A percentile compares a stretch with the other conserved stretches of the same genome.
phyloP scores from a whole-genome alignment of 1,140 invertebrate species.

The Apis cerana region DNA sequence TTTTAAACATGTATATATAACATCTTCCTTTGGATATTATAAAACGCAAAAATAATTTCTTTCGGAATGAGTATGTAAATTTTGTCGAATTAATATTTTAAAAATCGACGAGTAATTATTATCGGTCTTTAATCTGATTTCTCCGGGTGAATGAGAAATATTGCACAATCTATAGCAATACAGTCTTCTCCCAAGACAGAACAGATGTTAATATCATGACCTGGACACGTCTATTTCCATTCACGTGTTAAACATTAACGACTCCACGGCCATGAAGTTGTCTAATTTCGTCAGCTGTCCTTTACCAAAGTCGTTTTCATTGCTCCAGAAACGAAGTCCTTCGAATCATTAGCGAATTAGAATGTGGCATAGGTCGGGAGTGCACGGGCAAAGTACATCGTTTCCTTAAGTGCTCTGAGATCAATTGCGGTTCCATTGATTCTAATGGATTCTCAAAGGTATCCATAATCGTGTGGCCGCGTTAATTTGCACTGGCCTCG shows the following conservation, averaged over 20 bases:
- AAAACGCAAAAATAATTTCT: too few relatives aligned
- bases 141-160: too few relatives aligned
- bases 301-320: slow-evolving; percentile 4
- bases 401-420: not conserved
- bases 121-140: too few relatives aligned
- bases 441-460: not conserved
- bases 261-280: not conserved
- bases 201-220: not conserved
- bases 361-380: slow-evolving; percentile 46
- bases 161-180: too few relatives aligned
- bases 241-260: not conserved
- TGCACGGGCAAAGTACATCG: slow-evolving; percentile 21
- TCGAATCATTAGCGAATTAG: slow-evolving; percentile 71
- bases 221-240: not conserved
- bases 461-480: not conserved
- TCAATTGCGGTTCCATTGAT: not conserved
- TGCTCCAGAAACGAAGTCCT: slow-evolving; percentile 57
- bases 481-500: not conserved
- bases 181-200: not conserved
- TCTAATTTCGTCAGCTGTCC: not conserved
- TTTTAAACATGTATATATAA: not conserved
- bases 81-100: too few relatives aligned
- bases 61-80: too few relatives aligned
- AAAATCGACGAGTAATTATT: too few relatives aligned
- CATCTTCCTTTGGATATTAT: too few relatives aligned